Conservation (phyloP, 2,113 vertebrate species). For the Mirounga angustirostris region DNA sequence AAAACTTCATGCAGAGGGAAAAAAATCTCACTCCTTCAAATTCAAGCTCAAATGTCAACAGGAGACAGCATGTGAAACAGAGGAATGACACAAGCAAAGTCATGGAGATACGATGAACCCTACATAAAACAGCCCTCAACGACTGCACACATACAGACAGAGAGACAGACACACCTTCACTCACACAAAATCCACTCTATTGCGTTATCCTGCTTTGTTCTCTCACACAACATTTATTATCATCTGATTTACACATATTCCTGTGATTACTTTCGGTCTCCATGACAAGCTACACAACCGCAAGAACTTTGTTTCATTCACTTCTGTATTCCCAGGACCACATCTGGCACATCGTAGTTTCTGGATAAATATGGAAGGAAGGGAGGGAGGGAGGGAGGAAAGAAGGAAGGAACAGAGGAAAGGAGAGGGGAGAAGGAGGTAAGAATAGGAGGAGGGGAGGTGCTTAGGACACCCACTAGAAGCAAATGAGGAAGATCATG, state of each 20-base stretch:
- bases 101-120: background rate
- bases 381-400: too few species aligned
- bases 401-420: fast-evolving
- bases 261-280: background rate
- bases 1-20: background rate
- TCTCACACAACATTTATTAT: background rate
- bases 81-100: background rate
- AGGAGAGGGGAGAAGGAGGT: too few species aligned
- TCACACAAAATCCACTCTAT: background rate
- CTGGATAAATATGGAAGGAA: background rate
- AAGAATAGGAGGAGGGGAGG: background rate
- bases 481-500: background rate
- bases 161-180: background rate
- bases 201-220: background rate
- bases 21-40: background rate
- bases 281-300: background rate
- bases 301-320: background rate
- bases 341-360: background rate
- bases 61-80: background rate
- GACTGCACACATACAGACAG: background rate
- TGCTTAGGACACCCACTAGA: background rate
- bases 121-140: background rate
- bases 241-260: background rate
- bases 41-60: background rate
- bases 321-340: background rate